Base-by-base conservation (phyloP, 2,797 vertebrate genomes). In the Vipera ursinii region DNA sequence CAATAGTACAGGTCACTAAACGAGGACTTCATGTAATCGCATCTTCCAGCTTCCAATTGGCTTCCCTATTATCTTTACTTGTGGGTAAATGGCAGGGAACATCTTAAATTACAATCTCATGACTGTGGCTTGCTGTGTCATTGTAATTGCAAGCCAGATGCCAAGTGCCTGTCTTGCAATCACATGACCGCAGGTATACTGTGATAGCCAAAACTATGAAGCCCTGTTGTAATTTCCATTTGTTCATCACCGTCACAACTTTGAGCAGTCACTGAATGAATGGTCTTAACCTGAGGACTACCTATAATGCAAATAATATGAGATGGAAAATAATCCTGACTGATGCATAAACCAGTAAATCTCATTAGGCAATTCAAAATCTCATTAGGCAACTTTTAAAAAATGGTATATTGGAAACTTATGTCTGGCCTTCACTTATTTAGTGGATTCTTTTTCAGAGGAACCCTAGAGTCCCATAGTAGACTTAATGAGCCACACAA, bases 241-340 rank as follows among this genome's bases (percentile, higher is more conserved):
- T 73, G 69, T 73, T 73, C 65, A 69, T 2, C n/a, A 5, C 65
- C 65, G 0, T 69, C 65, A 63, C 26, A 63, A 63, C 26, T 63
- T 63, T 63, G 26, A 63, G 26, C 26, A 63, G 61, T 63, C 24
- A 6, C 28, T 73, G 15, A 73, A 73, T 0, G 3, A 73, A 73
- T 38, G 69, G 32, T 38, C 15, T 3, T 73, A 73, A 56, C 15
- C 7, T 6, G 4, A 87, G n/a, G 38, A 85, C 38, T 51, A 85
- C 8, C 44, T 44, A 7, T 24, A 51, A 85, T 51, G 12, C 38
- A 65, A 89, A 89, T 55, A 56, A 82, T 69, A 26, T 28, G 88
- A 90, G 48, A 90, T 82, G 56, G 78, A 44, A 93, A 65, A 88
- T 91, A 44, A 61, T 93, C 48, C 44, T 90, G 85, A 90, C 85